Evolutionary conservation across 2,797 vertebrate species (phyloP).

Genomic region (Myotis findleyi): DNA sequence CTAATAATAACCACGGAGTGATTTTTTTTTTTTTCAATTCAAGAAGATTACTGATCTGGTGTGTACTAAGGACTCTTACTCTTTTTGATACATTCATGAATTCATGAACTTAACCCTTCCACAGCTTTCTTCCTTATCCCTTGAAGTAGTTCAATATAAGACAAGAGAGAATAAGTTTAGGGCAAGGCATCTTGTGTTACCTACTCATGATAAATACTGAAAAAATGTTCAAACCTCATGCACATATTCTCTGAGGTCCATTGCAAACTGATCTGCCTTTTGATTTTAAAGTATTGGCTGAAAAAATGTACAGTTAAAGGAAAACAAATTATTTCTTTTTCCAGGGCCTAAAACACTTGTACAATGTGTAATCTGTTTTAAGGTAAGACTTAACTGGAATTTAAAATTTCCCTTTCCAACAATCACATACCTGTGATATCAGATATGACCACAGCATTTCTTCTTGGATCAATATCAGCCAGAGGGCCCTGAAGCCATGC

Average conservation of each 20-base stretch:
- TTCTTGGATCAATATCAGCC: not conserved
- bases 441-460: not conserved
- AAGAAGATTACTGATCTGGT: not conserved
- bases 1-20: slow-evolving; percentile 35
- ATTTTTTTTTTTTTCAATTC: not conserved
- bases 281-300: not conserved
- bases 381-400: not conserved
- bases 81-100: not conserved
- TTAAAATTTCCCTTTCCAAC: not conserved
- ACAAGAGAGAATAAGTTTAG: not conserved
- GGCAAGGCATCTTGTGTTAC: too few species aligned
- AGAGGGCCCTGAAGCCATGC: not conserved
- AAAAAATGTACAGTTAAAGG: not conserved
- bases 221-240: not conserved
- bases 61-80: not conserved
- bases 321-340: not conserved
- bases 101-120: not conserved
- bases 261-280: not conserved
- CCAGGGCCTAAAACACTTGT: not conserved
- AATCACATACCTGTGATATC: not conserved
- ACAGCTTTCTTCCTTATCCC: not conserved
- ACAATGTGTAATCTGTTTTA: not conserved
- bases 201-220: not conserved
- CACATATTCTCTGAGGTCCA: not conserved
- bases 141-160: not conserved